Evolutionary conservation across 2,888 invertebrate species (phyloP), one percentile per base, ranked within the genome.

Genomic region (Acronicta aceris): DNA sequence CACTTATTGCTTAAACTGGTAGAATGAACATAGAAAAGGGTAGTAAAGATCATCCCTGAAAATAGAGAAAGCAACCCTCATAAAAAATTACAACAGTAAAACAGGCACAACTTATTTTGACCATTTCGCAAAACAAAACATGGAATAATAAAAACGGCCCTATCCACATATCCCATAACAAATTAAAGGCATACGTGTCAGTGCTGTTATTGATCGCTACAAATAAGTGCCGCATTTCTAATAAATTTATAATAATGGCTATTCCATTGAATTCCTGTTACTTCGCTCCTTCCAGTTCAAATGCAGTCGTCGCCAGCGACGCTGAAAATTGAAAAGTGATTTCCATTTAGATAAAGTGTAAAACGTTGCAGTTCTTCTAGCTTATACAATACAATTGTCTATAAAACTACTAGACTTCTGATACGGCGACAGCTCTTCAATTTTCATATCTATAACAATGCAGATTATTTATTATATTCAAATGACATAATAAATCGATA

Each of bases 281-380:
- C 47, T 46, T 41, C 15, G 15, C 41, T 51, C 25, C 56, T 49
- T 71, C 41, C 66, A 69, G 46, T 69, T 48, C 43, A 45, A 64
- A 62, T 47, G 66, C 62, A 68, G 57, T 46, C 52, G 63, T 61
- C 51, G 54, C 38, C 16, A 63, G 55, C 40, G 41, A 56, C 53
- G 63, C 55, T 71, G 76, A 55, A 76, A 75, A 74, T 76, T 67
- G 59, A 72, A 72, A 69, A 71, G 33, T 52, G n/a, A 62, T 54
- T 66, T 59, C 59, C 56, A 49, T 66, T 64, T 59, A 62, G 49
- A 61, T 62, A 43, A 57, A 59, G 16, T 57, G 53, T 47, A 40
- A 45, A 57, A 33, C 49, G 21, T 48, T 58, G 46, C 13, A 15
- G n/a, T 33, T 21, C 50, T 51, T 53, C 30, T 54, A 53, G 25